Percentiles rank a stretch among this genome's conserved stretches.
phyloP scores from a whole-genome alignment of 2,797 vertebrate species.

The Parotocinclus haroldoi region DNA sequence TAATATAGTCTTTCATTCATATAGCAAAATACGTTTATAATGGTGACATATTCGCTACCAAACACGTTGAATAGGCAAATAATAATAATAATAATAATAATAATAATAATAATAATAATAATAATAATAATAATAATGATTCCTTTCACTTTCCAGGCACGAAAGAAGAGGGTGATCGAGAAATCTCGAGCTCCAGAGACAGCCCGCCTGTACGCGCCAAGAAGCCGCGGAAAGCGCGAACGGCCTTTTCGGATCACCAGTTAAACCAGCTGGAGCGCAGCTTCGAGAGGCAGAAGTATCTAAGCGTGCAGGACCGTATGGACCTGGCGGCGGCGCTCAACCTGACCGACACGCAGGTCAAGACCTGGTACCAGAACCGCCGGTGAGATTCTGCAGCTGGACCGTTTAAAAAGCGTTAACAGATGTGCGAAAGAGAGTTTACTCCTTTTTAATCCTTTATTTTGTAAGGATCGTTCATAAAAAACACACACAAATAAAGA shows the following conservation, averaged over 20 bases:
- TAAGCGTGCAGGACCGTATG: slow-evolving; percentile 97
- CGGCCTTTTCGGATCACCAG: slow-evolving; percentile 94
- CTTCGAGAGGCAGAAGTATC: slow-evolving; percentile 95
- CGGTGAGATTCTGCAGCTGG: slow-evolving; percentile 59
- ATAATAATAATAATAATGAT: neutral
- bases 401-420: no score
- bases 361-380: slow-evolving; percentile 93
- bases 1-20: no score
- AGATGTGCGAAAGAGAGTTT: no score
- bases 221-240: slow-evolving; percentile 92
- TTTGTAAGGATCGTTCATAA: no score
- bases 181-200: slow-evolving; percentile 94
- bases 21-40: no score
- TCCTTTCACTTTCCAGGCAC: slow-evolving; percentile 67
- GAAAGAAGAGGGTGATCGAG: slow-evolving; percentile 91
- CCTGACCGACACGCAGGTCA: slow-evolving; percentile 91
- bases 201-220: slow-evolving; percentile 89
- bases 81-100: slow-evolving; percentile 12
- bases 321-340: slow-evolving; percentile 93
- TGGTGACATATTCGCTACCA: neutral
- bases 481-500: no score
- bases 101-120: slow-evolving; percentile 11
- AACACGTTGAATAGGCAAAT: neutral
- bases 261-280: slow-evolving; percentile 94
- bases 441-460: no score